Percentiles rank a stretch among this genome's conserved stretches.
Evolutionary conservation across 2,888 invertebrate species (phyloP).

Genomic region (Lysandra bellargus): DNA sequence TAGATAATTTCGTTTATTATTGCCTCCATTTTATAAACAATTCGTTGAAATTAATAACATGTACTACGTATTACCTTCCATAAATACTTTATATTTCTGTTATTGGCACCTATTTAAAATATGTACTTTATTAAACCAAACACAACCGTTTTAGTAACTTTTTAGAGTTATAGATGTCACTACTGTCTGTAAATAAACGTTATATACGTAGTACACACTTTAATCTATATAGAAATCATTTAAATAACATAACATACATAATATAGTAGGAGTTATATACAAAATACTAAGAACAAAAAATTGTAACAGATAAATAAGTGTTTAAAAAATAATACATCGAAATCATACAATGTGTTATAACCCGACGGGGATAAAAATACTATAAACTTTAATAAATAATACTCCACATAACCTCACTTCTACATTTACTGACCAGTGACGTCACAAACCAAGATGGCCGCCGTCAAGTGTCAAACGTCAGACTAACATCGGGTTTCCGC

Average conservation of each 20-base stretch:
- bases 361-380: slow-evolving; percentile 10
- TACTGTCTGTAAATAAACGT: neutral
- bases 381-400: slow-evolving; percentile 29
- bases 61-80: slow-evolving; percentile 35
- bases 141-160: slow-evolving; percentile 20
- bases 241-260: slow-evolving; percentile 45
- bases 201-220: slow-evolving; percentile 26
- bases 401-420: slow-evolving; percentile 39
- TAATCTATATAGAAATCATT: slow-evolving; percentile 7
- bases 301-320: slow-evolving; percentile 69
- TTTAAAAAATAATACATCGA: slow-evolving; percentile 67
- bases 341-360: slow-evolving; percentile 42
- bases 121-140: slow-evolving; percentile 17
- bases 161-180: neutral
- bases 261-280: slow-evolving; percentile 32
- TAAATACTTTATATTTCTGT: slow-evolving; percentile 30
- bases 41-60: slow-evolving; percentile 63
- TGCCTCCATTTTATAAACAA: slow-evolving; percentile 74
- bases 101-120: slow-evolving; percentile 17
- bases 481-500: slow-evolving; percentile 58
- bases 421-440: slow-evolving; percentile 54
- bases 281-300: slow-evolving; percentile 68
- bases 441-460: slow-evolving; percentile 25
- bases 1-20: slow-evolving; percentile 58
- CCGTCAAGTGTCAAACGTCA: slow-evolving; percentile 70